Conservation (phyloP, 2,888 invertebrate genomes). For the Hyposoter dolosus region DNA sequence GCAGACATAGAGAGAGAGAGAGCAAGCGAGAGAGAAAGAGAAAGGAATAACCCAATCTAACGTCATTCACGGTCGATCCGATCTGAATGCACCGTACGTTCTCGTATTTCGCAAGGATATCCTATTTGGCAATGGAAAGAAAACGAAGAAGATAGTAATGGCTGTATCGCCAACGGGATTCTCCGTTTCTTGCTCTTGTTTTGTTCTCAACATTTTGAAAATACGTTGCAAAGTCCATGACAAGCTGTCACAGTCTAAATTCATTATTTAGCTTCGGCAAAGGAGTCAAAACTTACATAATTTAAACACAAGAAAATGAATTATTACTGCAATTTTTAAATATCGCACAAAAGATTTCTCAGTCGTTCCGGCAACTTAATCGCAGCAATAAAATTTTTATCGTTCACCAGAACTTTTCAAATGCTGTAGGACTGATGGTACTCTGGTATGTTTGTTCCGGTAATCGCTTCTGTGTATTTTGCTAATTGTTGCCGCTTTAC, state of each 20-base stretch:
- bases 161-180: background rate
- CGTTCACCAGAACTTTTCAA: background rate
- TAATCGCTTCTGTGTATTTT: background rate
- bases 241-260: background rate
- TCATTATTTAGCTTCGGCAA: background rate
- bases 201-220: background rate
- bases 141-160: background rate
- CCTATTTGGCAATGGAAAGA: slow-evolving; percentile 17
- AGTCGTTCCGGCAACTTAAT: background rate
- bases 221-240: background rate
- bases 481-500: background rate
- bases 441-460: background rate
- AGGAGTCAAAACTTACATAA: background rate
- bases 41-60: slow-evolving; percentile 22
- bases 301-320: background rate
- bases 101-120: slow-evolving; percentile 17
- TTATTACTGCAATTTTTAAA: background rate
- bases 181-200: background rate
- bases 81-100: slow-evolving; percentile 14
- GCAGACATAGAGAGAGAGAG: background rate
- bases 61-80: slow-evolving; percentile 40
- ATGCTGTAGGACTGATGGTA: background rate
- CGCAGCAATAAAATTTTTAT: background rate
- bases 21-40: background rate
- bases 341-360: background rate